Base-by-base conservation (phyloP, 2,113 vertebrate genomes). In the Rissa tridactyla region DNA sequence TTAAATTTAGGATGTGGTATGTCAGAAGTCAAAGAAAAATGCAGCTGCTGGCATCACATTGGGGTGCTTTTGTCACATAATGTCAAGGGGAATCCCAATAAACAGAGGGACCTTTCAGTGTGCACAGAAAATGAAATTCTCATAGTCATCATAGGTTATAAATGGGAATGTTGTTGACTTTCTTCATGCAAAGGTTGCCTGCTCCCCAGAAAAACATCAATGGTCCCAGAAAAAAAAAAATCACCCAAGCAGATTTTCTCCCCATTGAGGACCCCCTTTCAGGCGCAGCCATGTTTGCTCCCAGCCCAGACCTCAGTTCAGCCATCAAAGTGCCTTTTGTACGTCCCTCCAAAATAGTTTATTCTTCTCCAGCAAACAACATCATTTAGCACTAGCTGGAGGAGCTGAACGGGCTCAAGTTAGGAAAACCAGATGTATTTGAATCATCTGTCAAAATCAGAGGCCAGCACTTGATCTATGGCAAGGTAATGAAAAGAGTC, bases 391-490 rank as follows among this genome's bases (percentile, higher is more conserved):
- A 46, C 79, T 92, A 85, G 80, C 91, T 95, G 81, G 73, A 94
- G 97, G 87, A 90, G 73, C 68, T 97, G 93, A 94, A 82, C 8
- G 0, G 88, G 70, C 95, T 89, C 73, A 86, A 73, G 95, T 95
- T 95, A 94, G 72, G 70, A 94, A 95, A 97, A 86, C 95, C 96
- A 98, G 97, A 97, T 97, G 97, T 97, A 97, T 95, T 93, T 96
- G 95, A 91, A 94, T 93, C 95, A 93, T 92, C 95, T 94, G 96
- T 98, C 97, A 97, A 72, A 96, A 96, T 83, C 70, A 81, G 96
- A 94, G 94, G 76, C 82, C 90, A 82, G 38, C 87, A 36, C 82
- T 94, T 97, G 97, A 95, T 97, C 95, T 97, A 95, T 75, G 82
- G 97, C 85, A 95, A 94, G 77, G 94, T 94, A 96, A 96, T 96